phyloP scores from a whole-genome alignment of 2,888 invertebrate species.

The Drosophila kambysellisi region DNA sequence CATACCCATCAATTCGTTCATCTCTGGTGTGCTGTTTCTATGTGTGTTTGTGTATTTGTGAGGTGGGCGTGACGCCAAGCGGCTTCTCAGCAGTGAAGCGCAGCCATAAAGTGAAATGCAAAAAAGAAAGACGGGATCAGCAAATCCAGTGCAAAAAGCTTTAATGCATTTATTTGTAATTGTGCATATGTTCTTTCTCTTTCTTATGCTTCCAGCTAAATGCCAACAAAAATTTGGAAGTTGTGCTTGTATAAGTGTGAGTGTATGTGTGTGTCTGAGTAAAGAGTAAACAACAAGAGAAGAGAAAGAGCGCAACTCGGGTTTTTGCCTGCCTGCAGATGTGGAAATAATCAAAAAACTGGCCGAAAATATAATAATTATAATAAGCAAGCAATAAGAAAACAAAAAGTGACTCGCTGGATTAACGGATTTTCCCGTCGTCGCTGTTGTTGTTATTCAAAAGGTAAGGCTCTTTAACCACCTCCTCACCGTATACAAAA shows the following conservation, averaged over 20 bases:
- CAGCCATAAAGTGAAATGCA: constrained; percentile 57
- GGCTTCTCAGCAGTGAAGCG: constrained; percentile 25
- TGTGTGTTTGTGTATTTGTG: constrained; percentile 8
- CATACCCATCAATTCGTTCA: constrained; percentile 27
- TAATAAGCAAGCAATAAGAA: constrained; percentile 47
- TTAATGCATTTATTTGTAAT: constrained; percentile 34
- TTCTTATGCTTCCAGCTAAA: constrained; percentile 52
- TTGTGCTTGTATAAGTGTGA: constrained; percentile 24
- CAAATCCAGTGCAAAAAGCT: constrained; percentile 38
- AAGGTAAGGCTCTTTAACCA: constrained; percentile 36
- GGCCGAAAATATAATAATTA: constrained; percentile 25
- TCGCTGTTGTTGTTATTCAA: constrained; percentile 26
- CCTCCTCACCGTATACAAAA: not conserved
- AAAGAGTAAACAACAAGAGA: constrained; percentile 40
- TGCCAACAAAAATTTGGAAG: constrained; percentile 44
- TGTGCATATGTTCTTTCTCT: constrained; percentile 49
- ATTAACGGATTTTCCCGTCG: constrained; percentile 41
- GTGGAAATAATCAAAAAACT: constrained; percentile 35
- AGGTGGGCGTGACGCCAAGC: constrained; percentile 53
- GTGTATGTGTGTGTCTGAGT: constrained; percentile 31
- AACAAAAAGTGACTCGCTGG: constrained; percentile 45
- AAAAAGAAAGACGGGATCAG: constrained; percentile 42
- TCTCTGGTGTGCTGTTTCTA: constrained; percentile 39
- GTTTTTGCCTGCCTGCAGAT: constrained; percentile 45
- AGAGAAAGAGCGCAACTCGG: constrained; percentile 38